phyloP scores from a whole-genome alignment of 2,888 invertebrate genomes.

The Apoderus coryli region DNA sequence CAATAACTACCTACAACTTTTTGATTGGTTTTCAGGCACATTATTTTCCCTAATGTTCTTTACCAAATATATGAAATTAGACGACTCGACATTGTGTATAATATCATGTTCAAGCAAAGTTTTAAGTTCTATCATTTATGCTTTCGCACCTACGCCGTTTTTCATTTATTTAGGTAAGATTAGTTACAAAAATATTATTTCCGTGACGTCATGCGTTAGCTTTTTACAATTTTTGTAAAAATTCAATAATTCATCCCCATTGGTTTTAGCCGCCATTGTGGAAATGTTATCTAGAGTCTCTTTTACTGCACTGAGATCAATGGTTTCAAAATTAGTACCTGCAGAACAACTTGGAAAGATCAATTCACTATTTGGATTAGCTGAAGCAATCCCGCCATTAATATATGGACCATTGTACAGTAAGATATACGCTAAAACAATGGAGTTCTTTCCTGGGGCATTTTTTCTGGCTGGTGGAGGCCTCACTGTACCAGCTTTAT shows the following conservation, averaged over 20 bases:
- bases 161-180: slow-evolving; percentile 29
- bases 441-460: slow-evolving; percentile 25
- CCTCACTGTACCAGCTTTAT: slow-evolving; percentile 23
- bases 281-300: slow-evolving; percentile 34
- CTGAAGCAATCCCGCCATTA: slow-evolving; percentile 26
- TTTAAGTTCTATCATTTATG: slow-evolving; percentile 25
- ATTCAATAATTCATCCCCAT: too few relatives aligned
- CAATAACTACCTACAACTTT: not conserved
- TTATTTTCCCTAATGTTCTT: slow-evolving; percentile 25
- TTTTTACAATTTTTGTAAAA: too few relatives aligned
- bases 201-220: too few relatives aligned
- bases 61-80: slow-evolving; percentile 24
- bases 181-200: too few relatives aligned
- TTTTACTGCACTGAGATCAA: slow-evolving; percentile 39
- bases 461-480: slow-evolving; percentile 25
- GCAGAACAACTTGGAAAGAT: slow-evolving; percentile 44
- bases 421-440: slow-evolving; percentile 23
- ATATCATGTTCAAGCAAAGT: slow-evolving; percentile 29
- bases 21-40: slow-evolving; percentile 20
- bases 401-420: slow-evolving; percentile 28
- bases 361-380: slow-evolving; percentile 27
- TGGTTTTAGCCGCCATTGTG: slow-evolving; percentile 35
- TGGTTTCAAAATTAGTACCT: slow-evolving; percentile 41
- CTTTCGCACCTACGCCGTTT: slow-evolving; percentile 24
- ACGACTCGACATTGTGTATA: slow-evolving; percentile 28